Evolutionary conservation across 2,888 invertebrate genomes (phyloP).

Genomic region (Ctena decussata): DNA sequence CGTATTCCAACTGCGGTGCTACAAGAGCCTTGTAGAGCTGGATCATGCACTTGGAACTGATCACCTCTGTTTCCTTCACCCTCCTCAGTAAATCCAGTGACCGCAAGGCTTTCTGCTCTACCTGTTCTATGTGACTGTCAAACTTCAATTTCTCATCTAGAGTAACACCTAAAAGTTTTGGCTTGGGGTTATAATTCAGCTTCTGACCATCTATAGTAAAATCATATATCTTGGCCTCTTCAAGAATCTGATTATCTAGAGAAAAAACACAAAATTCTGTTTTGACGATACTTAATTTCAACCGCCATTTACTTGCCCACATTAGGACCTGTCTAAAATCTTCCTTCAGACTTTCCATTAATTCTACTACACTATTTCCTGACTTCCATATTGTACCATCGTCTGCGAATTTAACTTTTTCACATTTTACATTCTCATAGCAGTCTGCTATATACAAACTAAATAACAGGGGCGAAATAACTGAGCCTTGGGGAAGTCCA

Average conservation of each 20-base stretch:
- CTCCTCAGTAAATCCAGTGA: not conserved
- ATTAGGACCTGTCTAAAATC: not conserved
- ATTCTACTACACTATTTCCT: not conserved
- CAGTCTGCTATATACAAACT: not conserved
- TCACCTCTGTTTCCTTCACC: conserved; percentile 10
- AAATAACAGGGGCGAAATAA: not conserved
- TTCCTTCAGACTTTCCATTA: not conserved
- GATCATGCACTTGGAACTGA: not conserved
- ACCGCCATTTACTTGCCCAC: conserved; percentile 1
- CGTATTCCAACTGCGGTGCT: conserved; percentile 6
- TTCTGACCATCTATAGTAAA: not conserved
- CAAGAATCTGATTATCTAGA: not conserved
- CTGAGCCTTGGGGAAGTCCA: conserved; percentile 20
- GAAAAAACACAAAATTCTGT: conserved; percentile 21
- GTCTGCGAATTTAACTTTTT: conserved; percentile 20
- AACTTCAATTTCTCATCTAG: conserved; percentile 19
- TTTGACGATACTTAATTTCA: conserved; percentile 4
- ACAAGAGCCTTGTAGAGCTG: conserved; percentile 2
- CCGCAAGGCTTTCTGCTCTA: not conserved
- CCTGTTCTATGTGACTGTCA: not conserved
- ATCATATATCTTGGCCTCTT: not conserved
- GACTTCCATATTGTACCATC: conserved; percentile 18
- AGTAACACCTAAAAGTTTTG: conserved; percentile 1
- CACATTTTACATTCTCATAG: not conserved
- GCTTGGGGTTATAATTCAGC: not conserved